Conservation (phyloP, 2,888 invertebrate species). For the Drosophila lutescens region DNA sequence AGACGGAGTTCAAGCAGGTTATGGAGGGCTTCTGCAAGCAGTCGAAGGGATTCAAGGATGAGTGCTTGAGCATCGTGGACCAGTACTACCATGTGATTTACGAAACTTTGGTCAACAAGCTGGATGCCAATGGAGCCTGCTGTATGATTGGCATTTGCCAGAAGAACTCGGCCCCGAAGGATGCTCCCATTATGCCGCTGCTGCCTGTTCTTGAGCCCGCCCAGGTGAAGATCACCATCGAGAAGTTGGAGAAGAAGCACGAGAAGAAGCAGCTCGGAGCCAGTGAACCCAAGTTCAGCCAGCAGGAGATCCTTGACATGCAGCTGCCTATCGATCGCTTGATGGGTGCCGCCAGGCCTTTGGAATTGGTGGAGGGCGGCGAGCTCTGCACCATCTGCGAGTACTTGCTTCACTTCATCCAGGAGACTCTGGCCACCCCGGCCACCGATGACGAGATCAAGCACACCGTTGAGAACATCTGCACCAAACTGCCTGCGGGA, state of each 20-base stretch:
- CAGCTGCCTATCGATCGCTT: conserved; percentile 86
- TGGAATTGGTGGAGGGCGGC: conserved; percentile 83
- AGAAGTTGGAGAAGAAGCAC: conserved; percentile 53
- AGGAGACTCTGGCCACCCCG: conserved; percentile 89
- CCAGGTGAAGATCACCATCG: conserved; percentile 81
- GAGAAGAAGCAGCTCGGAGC: conserved; percentile 64
- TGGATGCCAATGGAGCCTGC: conserved; percentile 90
- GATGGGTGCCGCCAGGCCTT: conserved; percentile 83
- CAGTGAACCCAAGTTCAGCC: conserved; percentile 80
- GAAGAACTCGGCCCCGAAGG: conserved; percentile 62
- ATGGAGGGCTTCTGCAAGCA: conserved; percentile 92
- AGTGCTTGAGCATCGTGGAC: conserved; percentile 91
- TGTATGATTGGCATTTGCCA: conserved; percentile 86
- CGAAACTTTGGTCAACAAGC: conserved; percentile 87
- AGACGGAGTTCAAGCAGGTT: conserved; percentile 91
- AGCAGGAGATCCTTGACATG: conserved; percentile 80
- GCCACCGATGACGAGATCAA: conserved; percentile 89
- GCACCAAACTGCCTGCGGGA: conserved; percentile 87
- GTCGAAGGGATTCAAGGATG: conserved; percentile 89
- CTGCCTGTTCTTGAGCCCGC: conserved; percentile 85
- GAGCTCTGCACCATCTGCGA: conserved; percentile 91
- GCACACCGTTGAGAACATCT: conserved; percentile 88
- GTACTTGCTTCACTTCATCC: conserved; percentile 92
- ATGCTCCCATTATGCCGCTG: conserved; percentile 87
- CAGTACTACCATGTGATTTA: conserved; percentile 92